Percentiles rank a stretch among this genome's conserved stretches.
phyloP scores from a whole-genome alignment of 1,140 invertebrate genomes.

The Bombus fervidus region DNA sequence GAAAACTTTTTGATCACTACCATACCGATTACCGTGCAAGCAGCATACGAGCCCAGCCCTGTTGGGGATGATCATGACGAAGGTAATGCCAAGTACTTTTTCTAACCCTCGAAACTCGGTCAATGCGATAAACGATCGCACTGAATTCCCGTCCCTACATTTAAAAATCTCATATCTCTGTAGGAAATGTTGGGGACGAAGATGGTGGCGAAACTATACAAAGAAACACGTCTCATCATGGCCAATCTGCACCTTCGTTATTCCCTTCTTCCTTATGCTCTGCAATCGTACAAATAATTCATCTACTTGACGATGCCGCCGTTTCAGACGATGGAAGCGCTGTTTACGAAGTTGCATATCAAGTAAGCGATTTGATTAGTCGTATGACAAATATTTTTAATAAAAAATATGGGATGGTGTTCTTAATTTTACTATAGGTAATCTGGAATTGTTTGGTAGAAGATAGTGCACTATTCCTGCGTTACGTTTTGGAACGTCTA shows the following conservation, averaged over 20 bases:
- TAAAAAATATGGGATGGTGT: not conserved
- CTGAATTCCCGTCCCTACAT: not conserved
- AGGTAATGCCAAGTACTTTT: slow-evolving; percentile 79
- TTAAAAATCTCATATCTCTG: not conserved
- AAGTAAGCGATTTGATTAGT: slow-evolving; percentile 81
- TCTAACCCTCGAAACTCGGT: no score
- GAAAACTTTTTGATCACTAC: slow-evolving; percentile 98
- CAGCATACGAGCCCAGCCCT: slow-evolving; percentile 96
- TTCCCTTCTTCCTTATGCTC: slow-evolving; percentile 98
- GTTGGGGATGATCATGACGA: slow-evolving; percentile 94
- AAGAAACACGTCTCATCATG: slow-evolving; percentile 88
- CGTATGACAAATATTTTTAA: not conserved
- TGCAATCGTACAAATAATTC: slow-evolving; percentile 96
- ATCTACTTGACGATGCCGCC: slow-evolving; percentile 97
- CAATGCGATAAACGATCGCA: not conserved
- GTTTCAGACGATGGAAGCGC: slow-evolving; percentile 96
- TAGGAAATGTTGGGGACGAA: slow-evolving; percentile 83
- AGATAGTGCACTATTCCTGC: slow-evolving; percentile 97
- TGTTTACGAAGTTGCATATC: slow-evolving; percentile 95
- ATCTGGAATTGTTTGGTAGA: slow-evolving; percentile 99
- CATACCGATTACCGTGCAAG: slow-evolving; percentile 97
- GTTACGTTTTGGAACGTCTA: slow-evolving; percentile 97
- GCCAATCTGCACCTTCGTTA: slow-evolving; percentile 95
- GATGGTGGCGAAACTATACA: slow-evolving; percentile 87
- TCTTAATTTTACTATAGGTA: slow-evolving; percentile 84